These are phyloP conservation scores for Bombus soroeensis DNA, from an alignment of 1,140 invertebrate species.

Conservation along the genomic window DNA sequence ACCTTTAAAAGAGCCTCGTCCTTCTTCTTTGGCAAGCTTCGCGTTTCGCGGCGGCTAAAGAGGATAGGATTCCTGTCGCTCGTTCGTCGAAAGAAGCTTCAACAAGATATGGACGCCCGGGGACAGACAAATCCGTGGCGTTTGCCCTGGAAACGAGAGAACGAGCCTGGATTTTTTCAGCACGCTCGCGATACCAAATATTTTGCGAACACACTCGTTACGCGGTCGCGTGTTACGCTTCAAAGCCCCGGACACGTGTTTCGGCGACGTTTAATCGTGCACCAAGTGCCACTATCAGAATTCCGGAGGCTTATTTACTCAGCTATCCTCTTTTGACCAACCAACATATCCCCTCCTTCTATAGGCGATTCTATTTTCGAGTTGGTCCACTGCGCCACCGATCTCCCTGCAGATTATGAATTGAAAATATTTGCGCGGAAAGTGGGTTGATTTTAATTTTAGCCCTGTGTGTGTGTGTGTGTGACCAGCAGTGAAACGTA, in stretches of 20 bases:
- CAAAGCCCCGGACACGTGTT: slow-evolving; percentile 29
- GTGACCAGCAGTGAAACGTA: neutral
- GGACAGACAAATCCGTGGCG: slow-evolving; percentile 30
- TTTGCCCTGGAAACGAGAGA: slow-evolving; percentile 18
- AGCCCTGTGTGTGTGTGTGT: neutral
- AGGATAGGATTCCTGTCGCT: slow-evolving; percentile 33
- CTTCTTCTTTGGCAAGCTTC: neutral
- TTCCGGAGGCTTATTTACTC: neutral
- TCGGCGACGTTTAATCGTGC: slow-evolving; percentile 4
- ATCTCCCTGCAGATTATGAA: neutral
- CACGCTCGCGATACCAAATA: slow-evolving; percentile 51
- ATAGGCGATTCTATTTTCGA: neutral
- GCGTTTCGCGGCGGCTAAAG: neutral
- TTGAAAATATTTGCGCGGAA: slow-evolving; percentile 1
- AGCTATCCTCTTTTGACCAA: too few relatives aligned
- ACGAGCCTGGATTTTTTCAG: neutral
- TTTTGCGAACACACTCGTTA: slow-evolving; percentile 64
- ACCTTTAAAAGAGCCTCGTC: neutral
- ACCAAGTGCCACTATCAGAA: slow-evolving; percentile 22
- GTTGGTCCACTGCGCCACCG: neutral
- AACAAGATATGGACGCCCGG: neutral
- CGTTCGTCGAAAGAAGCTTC: slow-evolving; percentile 4
- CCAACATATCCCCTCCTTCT: too few relatives aligned
- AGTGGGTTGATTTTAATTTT: neutral
- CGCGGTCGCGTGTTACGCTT: slow-evolving; percentile 23